Evolutionary conservation across 2,888 invertebrate species (phyloP).

Genomic region (Standfussiana lucernea): DNA sequence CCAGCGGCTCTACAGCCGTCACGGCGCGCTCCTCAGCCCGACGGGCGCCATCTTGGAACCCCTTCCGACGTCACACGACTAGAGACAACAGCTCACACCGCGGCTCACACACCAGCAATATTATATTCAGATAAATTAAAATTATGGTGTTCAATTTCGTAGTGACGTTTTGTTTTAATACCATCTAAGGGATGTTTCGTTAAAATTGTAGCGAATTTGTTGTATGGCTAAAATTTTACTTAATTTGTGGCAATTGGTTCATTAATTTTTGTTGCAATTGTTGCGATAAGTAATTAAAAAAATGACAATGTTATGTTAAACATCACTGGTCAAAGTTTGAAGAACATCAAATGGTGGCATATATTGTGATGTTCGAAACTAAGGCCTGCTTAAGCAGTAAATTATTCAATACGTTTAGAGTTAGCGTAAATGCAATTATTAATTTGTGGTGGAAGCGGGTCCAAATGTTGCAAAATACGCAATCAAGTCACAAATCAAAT

Average conservation of each 20-base stretch:
- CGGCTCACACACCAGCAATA: conserved; percentile 89
- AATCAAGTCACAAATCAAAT: conserved; percentile 29
- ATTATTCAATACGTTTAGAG: not conserved
- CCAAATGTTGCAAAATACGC: conserved; percentile 8
- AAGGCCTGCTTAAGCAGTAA: not conserved
- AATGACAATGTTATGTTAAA: conserved; percentile 6
- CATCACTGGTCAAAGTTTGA: conserved; percentile 32
- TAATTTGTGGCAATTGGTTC: conserved; percentile 21
- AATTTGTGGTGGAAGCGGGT: not conserved
- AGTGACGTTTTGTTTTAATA: conserved; percentile 21
- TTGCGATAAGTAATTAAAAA: conserved; percentile 8
- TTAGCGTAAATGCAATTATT: not conserved
- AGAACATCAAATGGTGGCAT: not conserved
- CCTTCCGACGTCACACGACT: conserved; percentile 92
- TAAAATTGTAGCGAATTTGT: not conserved
- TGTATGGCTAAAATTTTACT: not conserved
- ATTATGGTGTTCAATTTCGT: not conserved
- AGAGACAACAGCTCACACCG: conserved; percentile 88
- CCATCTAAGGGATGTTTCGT: conserved; percentile 41
- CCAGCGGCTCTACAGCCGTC: conserved; percentile 83
- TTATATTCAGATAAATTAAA: conserved; percentile 89
- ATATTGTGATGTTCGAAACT: not conserved
- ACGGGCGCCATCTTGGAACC: conserved; percentile 93
- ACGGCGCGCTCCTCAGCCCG: conserved; percentile 84
- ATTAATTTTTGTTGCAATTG: not conserved